Evolutionary conservation across 2,797 vertebrate genomes (phyloP), one percentile per base, ranked within the genome.

Genomic region (Danio aesculapii): DNA sequence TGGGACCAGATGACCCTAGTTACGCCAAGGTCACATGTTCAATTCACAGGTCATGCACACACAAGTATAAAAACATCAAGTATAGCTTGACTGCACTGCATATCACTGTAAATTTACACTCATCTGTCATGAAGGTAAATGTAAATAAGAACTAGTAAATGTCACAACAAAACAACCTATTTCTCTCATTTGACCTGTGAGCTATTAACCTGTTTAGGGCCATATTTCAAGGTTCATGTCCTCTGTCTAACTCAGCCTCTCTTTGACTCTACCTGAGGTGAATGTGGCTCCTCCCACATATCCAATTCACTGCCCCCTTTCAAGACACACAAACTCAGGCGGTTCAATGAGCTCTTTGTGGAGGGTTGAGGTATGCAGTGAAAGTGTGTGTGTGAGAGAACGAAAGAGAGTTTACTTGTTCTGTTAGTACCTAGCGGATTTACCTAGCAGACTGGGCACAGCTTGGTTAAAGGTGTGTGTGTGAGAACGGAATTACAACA

Each of bases 331-430:
- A 75, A 57, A 57, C 49, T 63, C 16, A 70, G 13, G 4, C 17
- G 4, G 11, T 59, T 75, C 69, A 81, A 66, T 74, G 58, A 44
- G 57, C 69, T 78, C 64, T 81, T 85, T 83, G 77, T 75, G 43
- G 14, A 17, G 43, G 50, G 61, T 57, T 69, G 75, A 73, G 74
- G 61, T 84, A 75, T 73, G 59, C 7, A 6, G 17, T 74, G 77
- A 70, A 74, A 75, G 44, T 57, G 57, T 52, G 17, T 64, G 71
- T 67, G 21, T 52, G 43, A 47, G 43, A 19, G 30, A 52, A 14
- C n/a, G n/a, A n/a, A n/a, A 53, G 69, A 73, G 53, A 53, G 50
- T 77, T 68, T 46, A 3, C 43, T 44, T 68, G 57, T 79, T 68
- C 50, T 6, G 8, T 57, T 44, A 75, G 16, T 62, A 52, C 55